Conservation (phyloP, 1,140 invertebrate genomes). For the Manduca sexta region DNA sequence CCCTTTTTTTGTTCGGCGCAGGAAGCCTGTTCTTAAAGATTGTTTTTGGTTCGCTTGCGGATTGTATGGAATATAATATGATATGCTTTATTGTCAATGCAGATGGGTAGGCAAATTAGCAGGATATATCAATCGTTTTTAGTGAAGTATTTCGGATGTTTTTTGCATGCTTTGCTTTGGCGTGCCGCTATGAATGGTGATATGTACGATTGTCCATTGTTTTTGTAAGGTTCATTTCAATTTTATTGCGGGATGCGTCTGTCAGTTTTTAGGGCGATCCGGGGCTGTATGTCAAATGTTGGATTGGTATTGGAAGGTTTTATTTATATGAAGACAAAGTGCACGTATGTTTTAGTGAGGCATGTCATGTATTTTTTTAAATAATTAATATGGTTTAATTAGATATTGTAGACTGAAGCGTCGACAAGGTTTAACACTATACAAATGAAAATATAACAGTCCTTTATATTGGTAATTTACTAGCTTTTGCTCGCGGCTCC, state of each 20-base stretch:
- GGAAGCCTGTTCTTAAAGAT: conserved; percentile 52
- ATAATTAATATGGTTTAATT: too few relatives aligned
- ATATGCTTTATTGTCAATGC: conserved; percentile 54
- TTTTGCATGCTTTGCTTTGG: conserved; percentile 26
- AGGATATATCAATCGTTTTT: conserved; percentile 60
- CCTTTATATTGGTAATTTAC: too few relatives aligned
- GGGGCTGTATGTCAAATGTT: background rate
- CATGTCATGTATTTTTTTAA: too few relatives aligned
- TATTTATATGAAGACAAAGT: too few relatives aligned
- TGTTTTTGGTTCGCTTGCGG: conserved; percentile 57
- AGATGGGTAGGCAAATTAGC: conserved; percentile 55
- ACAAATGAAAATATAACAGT: too few relatives aligned
- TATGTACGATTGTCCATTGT: conserved; percentile 27
- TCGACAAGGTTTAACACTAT: too few relatives aligned
- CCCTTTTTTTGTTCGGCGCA: conserved; percentile 48
- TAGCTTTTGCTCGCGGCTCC: too few relatives aligned
- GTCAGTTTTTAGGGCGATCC: conserved; percentile 18
- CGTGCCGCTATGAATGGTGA: conserved; percentile 52
- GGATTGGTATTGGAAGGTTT: background rate
- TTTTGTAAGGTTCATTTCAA: conserved; percentile 15
- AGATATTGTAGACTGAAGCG: too few relatives aligned
- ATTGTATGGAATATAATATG: conserved; percentile 54
- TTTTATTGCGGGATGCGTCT: conserved; percentile 17
- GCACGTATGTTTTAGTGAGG: too few relatives aligned
- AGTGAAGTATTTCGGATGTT: conserved; percentile 28